Percentiles rank a stretch among this genome's conserved stretches.
Evolutionary conservation across 2,888 invertebrate genomes (phyloP).

Genomic region (Autographa pulchrina): DNA sequence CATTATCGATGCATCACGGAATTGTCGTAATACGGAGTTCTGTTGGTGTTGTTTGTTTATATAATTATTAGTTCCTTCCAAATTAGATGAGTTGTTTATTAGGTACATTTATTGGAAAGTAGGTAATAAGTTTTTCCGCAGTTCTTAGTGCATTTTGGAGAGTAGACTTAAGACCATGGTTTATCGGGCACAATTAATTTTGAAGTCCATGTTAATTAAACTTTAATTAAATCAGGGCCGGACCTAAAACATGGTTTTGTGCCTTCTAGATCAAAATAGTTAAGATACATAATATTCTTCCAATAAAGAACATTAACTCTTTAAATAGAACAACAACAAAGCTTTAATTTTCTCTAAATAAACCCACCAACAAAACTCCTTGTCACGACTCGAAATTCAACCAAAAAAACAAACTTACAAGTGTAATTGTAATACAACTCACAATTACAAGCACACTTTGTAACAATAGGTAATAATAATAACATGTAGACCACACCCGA

Average conservation of each 20-base stretch:
- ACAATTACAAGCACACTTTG: constrained; percentile 37
- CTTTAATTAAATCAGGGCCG: too few relatives aligned
- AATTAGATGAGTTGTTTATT: too few relatives aligned
- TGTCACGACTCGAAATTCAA: constrained; percentile 21
- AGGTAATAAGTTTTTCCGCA: background rate
- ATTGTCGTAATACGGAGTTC: constrained; percentile 34
- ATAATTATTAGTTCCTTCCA: too few relatives aligned
- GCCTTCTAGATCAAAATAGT: too few relatives aligned
- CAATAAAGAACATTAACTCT: too few relatives aligned
- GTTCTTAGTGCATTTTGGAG: background rate
- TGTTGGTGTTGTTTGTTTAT: background rate
- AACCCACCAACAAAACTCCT: constrained; percentile 9
- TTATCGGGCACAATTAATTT: too few relatives aligned
- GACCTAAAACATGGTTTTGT: too few relatives aligned
- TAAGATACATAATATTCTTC: too few relatives aligned
- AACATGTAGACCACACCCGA: constrained; percentile 49
- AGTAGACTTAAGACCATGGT: too few relatives aligned
- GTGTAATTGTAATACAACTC: constrained; percentile 30
- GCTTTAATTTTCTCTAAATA: background rate
- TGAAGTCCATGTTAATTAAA: too few relatives aligned
- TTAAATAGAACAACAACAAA: too few relatives aligned
- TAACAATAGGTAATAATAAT: constrained; percentile 31
- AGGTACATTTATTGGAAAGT: too few relatives aligned
- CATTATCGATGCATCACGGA: constrained; percentile 34
- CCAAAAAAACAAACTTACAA: constrained; percentile 22